These are phyloP conservation scores for Stictonetta naevosa DNA, from an alignment of 2,113 vertebrate species.

Conservation along the genomic window DNA sequence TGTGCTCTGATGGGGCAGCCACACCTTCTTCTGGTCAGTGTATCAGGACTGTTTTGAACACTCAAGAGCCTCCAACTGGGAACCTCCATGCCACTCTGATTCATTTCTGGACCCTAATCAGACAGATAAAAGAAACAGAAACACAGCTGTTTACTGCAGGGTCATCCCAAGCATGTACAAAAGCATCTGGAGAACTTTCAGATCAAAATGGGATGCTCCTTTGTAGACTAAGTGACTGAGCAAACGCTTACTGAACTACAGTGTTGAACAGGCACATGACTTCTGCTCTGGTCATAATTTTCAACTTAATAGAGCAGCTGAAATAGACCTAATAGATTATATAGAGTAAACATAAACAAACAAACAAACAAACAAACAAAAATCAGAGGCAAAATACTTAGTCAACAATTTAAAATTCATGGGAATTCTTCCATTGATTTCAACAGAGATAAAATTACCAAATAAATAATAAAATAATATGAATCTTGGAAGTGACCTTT, in stretches of 20 bases:
- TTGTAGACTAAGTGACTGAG: background rate
- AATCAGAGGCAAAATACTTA: background rate
- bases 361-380: too few relatives aligned
- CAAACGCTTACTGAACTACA: background rate
- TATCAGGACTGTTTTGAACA: background rate
- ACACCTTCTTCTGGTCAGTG: background rate
- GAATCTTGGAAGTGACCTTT: background rate
- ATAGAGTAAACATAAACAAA: background rate
- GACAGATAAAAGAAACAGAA: constrained; percentile 12
- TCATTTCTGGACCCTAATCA: background rate
- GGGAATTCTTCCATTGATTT: background rate
- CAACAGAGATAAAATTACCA: background rate
- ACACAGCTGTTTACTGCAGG: background rate
- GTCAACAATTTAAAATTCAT: background rate
- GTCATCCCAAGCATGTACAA: background rate
- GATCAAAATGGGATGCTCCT: background rate
- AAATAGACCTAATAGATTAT: background rate
- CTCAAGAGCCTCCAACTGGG: background rate
- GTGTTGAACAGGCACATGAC: background rate
- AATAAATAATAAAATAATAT: background rate
- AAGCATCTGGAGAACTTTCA: background rate
- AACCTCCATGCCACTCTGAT: background rate
- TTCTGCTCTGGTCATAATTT: background rate
- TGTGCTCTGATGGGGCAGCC: rapidly evolving
- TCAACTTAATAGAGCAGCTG: background rate